Evolutionary conservation across 2,797 vertebrate species (phyloP).

Genomic region (Melanotaenia trifasciata): DNA sequence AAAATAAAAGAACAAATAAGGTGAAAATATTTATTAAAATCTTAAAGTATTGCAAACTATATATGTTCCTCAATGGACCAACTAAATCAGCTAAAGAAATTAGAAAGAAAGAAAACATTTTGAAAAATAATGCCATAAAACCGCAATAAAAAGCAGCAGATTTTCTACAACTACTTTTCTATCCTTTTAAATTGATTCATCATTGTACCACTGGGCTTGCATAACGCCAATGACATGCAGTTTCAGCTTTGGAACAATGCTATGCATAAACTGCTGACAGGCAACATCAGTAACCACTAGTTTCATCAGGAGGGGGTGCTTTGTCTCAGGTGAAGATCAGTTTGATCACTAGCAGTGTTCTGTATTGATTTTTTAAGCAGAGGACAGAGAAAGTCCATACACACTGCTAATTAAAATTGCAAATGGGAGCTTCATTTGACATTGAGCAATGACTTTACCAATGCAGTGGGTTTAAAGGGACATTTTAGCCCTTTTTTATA

Average conservation of each 20-base stretch:
- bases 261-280: constrained; percentile 26
- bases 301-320: constrained; percentile 12
- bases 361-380: constrained; percentile 71
- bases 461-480: constrained; percentile 35
- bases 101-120: background rate
- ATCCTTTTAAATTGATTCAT: constrained; percentile 4
- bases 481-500: constrained; percentile 44
- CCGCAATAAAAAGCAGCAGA: background rate
- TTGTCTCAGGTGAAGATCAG: constrained; percentile 43
- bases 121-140: too few species aligned
- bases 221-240: constrained; percentile 8
- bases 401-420: constrained; percentile 68
- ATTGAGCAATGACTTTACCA: constrained; percentile 70
- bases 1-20: background rate
- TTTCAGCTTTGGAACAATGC: background rate
- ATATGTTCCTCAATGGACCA: background rate
- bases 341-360: constrained; percentile 49
- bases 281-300: constrained; percentile 15
- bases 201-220: background rate
- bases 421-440: constrained; percentile 64
- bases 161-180: background rate
- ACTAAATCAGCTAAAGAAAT: background rate
- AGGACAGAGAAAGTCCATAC: constrained; percentile 63
- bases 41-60: background rate
- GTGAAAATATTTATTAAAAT: background rate